Conservation (phyloP, 2,113 vertebrate species). For the Rissa tridactyla region DNA sequence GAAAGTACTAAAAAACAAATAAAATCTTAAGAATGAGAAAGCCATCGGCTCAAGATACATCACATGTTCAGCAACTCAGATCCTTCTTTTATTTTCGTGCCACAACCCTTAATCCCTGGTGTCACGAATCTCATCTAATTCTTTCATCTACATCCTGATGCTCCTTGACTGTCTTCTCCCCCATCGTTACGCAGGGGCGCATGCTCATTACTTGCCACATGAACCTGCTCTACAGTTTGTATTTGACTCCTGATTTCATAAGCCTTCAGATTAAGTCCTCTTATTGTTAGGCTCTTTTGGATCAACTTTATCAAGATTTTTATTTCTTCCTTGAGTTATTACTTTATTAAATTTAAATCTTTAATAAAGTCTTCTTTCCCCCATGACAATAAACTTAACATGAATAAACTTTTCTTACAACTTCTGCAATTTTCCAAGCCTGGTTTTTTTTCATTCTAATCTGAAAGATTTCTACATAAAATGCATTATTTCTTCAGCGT, state of each 20-base stretch:
- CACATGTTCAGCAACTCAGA: background rate
- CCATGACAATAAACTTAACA: slow-evolving; percentile 59
- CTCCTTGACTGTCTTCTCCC: background rate
- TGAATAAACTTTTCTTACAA: slow-evolving; percentile 51
- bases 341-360: slow-evolving; percentile 78
- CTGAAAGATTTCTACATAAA: background rate
- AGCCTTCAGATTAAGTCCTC: slow-evolving; percentile 49
- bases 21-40: slow-evolving; percentile 19
- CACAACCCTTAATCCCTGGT: slow-evolving; percentile 26
- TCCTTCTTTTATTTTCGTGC: slow-evolving; percentile 38
- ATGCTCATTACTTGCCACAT: slow-evolving; percentile 10
- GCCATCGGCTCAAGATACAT: background rate
- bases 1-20: background rate
- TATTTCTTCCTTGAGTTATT: slow-evolving; percentile 70
- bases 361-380: slow-evolving; percentile 67
- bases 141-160: background rate
- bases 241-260: slow-evolving; percentile 27
- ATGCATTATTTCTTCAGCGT: background rate
- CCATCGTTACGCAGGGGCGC: background rate
- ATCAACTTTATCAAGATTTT: slow-evolving; percentile 68
- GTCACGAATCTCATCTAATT: slow-evolving; percentile 61
- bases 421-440: background rate
- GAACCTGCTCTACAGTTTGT: background rate
- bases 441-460: background rate
- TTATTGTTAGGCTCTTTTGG: slow-evolving; percentile 46